Evolutionary conservation across 2,797 vertebrate species (phyloP).

Genomic region (Ceryle rudis): DNA sequence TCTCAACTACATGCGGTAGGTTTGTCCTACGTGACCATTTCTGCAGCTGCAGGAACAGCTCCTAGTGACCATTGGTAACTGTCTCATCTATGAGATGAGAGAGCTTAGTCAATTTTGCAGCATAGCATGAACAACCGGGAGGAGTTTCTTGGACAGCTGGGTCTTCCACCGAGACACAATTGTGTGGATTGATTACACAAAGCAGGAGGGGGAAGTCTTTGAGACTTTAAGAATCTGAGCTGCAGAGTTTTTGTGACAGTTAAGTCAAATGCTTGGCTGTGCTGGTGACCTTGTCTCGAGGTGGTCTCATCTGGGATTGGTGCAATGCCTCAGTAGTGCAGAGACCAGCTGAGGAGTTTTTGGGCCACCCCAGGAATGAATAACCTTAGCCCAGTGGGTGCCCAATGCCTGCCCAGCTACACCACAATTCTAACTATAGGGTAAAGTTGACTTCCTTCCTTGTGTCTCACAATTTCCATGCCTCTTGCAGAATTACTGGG

Average conservation of each 20-base stretch:
- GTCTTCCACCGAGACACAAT: background rate
- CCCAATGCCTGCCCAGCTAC: background rate
- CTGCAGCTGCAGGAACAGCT: background rate
- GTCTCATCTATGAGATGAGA: background rate
- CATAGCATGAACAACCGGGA: background rate
- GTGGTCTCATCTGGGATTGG: background rate
- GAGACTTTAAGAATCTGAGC: background rate
- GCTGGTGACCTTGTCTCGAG: background rate
- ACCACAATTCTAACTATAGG: background rate
- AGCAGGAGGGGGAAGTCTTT: background rate
- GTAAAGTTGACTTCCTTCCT: background rate
- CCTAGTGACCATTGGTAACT: background rate
- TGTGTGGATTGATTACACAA: background rate
- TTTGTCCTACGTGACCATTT: background rate
- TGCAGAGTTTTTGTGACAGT: background rate
- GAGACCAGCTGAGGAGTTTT: background rate
- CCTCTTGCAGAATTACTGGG: background rate
- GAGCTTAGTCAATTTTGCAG: background rate
- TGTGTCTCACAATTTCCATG: background rate
- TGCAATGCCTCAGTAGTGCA: background rate
- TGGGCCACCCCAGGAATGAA: background rate
- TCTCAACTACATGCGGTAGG: background rate
- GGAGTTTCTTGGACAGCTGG: background rate
- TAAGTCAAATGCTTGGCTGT: background rate
- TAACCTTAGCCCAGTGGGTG: accelerated